Evolutionary conservation across 2,113 vertebrate species (phyloP).

Genomic region (Nipponia nippon): DNA sequence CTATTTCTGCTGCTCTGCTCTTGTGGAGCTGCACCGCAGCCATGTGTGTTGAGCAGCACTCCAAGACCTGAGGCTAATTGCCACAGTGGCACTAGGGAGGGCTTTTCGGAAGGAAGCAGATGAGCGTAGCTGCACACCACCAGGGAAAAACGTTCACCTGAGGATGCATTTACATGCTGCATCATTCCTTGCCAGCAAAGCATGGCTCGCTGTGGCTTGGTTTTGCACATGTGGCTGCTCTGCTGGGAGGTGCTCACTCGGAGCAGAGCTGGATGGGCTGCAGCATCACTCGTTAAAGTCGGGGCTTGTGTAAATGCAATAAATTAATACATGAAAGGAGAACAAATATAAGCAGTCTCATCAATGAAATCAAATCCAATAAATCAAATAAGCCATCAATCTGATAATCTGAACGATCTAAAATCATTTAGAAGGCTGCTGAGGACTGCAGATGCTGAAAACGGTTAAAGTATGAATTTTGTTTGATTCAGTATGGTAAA

Average conservation of each 20-base stretch:
- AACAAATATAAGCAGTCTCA: not conserved
- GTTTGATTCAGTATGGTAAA: not conserved
- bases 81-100: not conserved
- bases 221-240: not conserved
- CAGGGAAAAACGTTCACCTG: not conserved
- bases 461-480: not conserved
- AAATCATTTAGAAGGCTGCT: not conserved
- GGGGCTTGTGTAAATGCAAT: not conserved
- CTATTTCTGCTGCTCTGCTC: conserved; percentile 6
- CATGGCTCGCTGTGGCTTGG: rapidly evolving
- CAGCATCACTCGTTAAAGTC: rapidly evolving
- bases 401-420: not conserved
- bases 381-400: not conserved
- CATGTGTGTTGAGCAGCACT: rapidly evolving
- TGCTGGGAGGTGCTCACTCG: not conserved
- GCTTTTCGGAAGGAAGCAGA: not conserved
- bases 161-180: not conserved
- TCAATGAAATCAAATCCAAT: not conserved
- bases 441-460: not conserved
- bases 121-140: not conserved
- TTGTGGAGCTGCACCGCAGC: not conserved
- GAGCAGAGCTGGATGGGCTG: not conserved
- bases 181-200: not conserved
- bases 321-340: not conserved
- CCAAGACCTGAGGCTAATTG: not conserved